Base-by-base conservation (phyloP, 2,888 invertebrate species). In the Timema cristinae region DNA sequence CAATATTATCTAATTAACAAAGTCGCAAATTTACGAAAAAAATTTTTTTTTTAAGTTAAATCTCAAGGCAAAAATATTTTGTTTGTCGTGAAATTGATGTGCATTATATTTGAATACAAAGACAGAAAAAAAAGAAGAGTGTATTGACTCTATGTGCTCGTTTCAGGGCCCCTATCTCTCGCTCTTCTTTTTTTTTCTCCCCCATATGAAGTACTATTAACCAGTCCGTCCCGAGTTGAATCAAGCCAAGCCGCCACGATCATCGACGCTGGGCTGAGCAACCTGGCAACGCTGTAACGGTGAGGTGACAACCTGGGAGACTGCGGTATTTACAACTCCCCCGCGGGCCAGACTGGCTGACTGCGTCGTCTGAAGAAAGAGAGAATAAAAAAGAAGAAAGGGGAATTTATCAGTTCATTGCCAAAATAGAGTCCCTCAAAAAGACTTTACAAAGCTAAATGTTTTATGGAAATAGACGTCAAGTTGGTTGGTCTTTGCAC, bases 271-370 rank as follows among this genome's bases (percentile, higher is more conserved):
- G 32, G 61, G 71, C 70, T 63, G 72, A 66, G 50, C 70, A 50
- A 67, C 66, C 59, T 72, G 73, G 73, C 73, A 73, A 73, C 73
- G 59, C 66, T 61, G 72, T 70, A 47, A 68, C 68, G 63, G 56
- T 69, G 67, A 70, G 74, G 71, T 59, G 74, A 74, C 72, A 72
- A 73, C 67, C 73, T 69, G 69, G 73, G 72, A 68, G 73, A 74
- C 67, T 73, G 71, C 72, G 74, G 74, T 72, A 74, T 74, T 74
- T 74, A 74, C 74, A 69, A 72, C 71, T 71, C 71, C 71, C 74
- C 74, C 66, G 71, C 72, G 68, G 70, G 72, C 66, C 50, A 69
- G 32, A 59, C 68, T 61, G 61, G 56, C 61, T 70, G 70, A 50
- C 50, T 61, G 52, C 54, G 56, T 54, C 67, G 51, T 56, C n/a